These are phyloP conservation scores for Orius insidiosus DNA, from an alignment of 1,140 invertebrate species.

Conservation along the genomic window DNA sequence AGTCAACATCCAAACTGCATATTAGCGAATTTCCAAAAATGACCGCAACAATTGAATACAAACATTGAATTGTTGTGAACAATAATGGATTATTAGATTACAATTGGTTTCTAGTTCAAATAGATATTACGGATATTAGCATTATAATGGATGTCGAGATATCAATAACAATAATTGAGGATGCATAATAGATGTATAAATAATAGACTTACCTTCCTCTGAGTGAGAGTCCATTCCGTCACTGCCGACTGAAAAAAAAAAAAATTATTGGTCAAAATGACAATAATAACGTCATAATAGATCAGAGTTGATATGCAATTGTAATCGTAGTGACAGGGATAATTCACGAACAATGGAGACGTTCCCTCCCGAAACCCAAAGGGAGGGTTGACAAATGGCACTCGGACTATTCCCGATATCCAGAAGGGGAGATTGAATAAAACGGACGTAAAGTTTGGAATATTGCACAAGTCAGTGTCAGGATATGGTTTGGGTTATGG, in stretches of 20 bases:
- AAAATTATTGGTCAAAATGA: constrained; percentile 1
- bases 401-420: not conserved
- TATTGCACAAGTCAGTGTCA: not conserved
- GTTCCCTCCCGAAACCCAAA: not conserved
- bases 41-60: too few relatives aligned
- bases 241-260: not conserved
- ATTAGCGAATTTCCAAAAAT: too few relatives aligned
- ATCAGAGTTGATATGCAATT: constrained; percentile 8
- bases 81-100: too few relatives aligned
- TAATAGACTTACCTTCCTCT: too few relatives aligned
- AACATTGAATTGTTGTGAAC: too few relatives aligned
- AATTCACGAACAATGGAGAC: not conserved
- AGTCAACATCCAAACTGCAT: too few relatives aligned
- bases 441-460: constrained; percentile 1
- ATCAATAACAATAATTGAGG: too few relatives aligned
- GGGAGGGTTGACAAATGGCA: not conserved
- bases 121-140: too few relatives aligned
- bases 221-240: not conserved
- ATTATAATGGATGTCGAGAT: too few relatives aligned
- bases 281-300: not conserved
- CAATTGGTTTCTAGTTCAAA: too few relatives aligned
- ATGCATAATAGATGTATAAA: too few relatives aligned
- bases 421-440: constrained; percentile 1
- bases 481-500: not conserved
- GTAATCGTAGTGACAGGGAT: constrained; percentile 6